These are phyloP conservation scores for Amiota mariae DNA, from an alignment of 2,888 invertebrate genomes.

Conservation along the genomic window DNA sequence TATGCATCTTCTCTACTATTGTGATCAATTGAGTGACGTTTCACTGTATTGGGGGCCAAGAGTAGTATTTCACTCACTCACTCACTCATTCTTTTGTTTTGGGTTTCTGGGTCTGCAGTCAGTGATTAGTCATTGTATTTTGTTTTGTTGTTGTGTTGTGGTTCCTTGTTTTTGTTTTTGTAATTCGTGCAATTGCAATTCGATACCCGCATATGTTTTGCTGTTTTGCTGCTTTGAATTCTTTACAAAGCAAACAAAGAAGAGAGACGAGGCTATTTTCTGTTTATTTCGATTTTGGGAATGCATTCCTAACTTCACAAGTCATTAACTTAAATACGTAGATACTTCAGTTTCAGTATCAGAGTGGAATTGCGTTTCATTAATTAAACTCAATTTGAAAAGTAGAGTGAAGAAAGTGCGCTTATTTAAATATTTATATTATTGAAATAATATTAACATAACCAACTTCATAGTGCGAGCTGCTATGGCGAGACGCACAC, in stretches of 20 bases:
- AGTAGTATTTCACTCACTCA: too few species aligned
- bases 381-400: neutral
- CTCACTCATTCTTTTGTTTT: too few species aligned
- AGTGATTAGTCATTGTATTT: too few species aligned
- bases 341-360: neutral
- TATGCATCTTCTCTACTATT: too few species aligned
- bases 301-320: neutral
- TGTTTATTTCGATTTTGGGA: neutral
- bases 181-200: neutral
- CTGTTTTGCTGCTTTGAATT: too few species aligned
- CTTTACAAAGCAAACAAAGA: too few species aligned
- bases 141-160: neutral
- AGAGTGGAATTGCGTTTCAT: neutral
- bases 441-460: neutral
- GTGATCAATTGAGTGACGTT: too few species aligned
- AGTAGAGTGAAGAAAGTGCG: neutral
- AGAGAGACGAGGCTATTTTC: too few species aligned
- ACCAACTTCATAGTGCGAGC: constrained; percentile 60
- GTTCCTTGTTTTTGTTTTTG: neutral
- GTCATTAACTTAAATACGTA: too few species aligned
- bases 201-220: neutral
- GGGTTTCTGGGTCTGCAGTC: too few species aligned
- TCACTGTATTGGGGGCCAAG: too few species aligned
- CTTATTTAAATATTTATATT: neutral
- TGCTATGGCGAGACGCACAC: constrained; percentile 69